phyloP scores from a whole-genome alignment of 2,888 invertebrate genomes.

The Meiosimyza decipiens region DNA sequence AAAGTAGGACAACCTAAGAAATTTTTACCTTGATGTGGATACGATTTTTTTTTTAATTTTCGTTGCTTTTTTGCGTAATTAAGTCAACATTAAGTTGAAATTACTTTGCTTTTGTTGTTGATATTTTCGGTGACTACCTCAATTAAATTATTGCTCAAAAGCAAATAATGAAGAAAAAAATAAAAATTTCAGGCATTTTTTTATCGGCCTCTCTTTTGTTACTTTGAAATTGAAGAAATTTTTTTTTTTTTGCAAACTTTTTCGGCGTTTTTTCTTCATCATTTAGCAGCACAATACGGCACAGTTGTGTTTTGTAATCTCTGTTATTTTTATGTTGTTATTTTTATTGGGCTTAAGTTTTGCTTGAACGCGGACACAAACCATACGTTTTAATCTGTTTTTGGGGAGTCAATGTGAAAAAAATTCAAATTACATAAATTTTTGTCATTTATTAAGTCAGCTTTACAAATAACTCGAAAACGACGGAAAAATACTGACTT shows the following conservation, averaged over 20 bases:
- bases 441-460: too few species aligned
- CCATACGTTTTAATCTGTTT: too few species aligned
- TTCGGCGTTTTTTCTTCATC: slow-evolving; percentile 31
- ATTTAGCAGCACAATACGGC: not conserved
- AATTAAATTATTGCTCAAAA: slow-evolving; percentile 9
- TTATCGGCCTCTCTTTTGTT: not conserved
- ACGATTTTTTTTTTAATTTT: not conserved
- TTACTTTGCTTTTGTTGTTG: slow-evolving; percentile 9
- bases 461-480: too few species aligned
- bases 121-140: slow-evolving; percentile 24
- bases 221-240: too few species aligned
- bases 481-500: too few species aligned
- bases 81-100: slow-evolving; percentile 11
- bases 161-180: slow-evolving; percentile 12
- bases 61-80: not conserved
- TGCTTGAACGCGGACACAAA: too few species aligned
- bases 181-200: not conserved
- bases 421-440: too few species aligned
- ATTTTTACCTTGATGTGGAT: slow-evolving; percentile 23
- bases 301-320: slow-evolving; percentile 1
- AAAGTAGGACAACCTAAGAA: slow-evolving; percentile 23
- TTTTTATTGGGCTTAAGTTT: not conserved
- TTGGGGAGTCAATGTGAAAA: too few species aligned
- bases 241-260: too few species aligned
- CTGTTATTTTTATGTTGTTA: not conserved